Evolutionary conservation across 2,888 invertebrate genomes (phyloP), one percentile per base, ranked within the genome.

Genomic region (Ennomos erosarius): DNA sequence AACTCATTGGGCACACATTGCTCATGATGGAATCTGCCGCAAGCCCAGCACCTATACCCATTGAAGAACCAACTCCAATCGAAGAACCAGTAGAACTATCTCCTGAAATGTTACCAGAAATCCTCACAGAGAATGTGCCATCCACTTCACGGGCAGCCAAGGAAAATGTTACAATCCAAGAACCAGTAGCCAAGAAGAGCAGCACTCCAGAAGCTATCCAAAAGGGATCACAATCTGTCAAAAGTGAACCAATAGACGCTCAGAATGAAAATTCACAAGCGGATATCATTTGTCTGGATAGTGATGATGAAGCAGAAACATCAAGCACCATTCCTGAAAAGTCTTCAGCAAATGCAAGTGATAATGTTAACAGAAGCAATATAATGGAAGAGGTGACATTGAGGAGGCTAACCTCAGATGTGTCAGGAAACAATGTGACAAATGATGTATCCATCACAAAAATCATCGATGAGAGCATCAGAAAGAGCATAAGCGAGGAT

Each of bases 261-360:
- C 59, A 62, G 0, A 68, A 59, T 10, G 44, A 43, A 3, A 9
- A 9, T 2, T 12, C 51, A 5, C 50, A 49, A 0, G 11, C 39
- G 5, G 69, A 75, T 0, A 66, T 84, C 0, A 77, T 87, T 33
- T 85, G 85, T 44, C 65, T 90, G 37, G 91, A 92, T 50, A 91
- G 90, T 53, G 92, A 92, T 34, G 92, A 91, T 0, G 92, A 90
- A 2, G 76, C 69, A 8, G 92, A 90, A 2, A 76, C 69, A 8
- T 11, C 51, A 4, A 54, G 50, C 16, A 33, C 36, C 8, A 12
- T 33, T 10, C 10, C 46, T 1, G 40, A 40, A 35, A 33, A 45
- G 12, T 33, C 47, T 12, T n/a, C 43, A 1, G 12, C 1, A 10
- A 12, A 48, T 9, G 1, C 43, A 11, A 34, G 3, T 33, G 40